These are phyloP conservation scores for Lordiphosa collinella DNA, from an alignment of 1,140 invertebrate genomes.

Conservation along the genomic window DNA sequence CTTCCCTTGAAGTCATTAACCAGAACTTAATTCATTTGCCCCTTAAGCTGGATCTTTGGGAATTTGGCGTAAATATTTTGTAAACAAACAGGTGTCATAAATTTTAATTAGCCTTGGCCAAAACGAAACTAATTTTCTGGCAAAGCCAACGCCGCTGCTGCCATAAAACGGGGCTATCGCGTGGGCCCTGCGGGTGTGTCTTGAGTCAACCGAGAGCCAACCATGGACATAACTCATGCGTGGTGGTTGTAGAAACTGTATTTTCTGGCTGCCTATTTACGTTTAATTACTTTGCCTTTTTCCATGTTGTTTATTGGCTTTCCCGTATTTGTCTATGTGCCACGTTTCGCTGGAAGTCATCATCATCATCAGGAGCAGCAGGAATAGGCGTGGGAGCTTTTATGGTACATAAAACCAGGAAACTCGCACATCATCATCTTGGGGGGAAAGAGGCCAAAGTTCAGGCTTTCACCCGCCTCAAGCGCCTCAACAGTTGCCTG, in stretches of 20 bases:
- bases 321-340: conserved; percentile 37
- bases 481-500: conserved; percentile 6
- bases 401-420: conserved; percentile 35
- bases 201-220: conserved; percentile 31
- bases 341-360: conserved; percentile 43
- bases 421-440: not conserved
- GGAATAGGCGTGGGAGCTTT: conserved; percentile 12
- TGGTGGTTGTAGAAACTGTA: conserved; percentile 24
- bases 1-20: too few relatives aligned
- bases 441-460: conserved; percentile 39
- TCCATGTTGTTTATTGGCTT: conserved; percentile 29
- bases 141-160: conserved; percentile 33
- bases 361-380: conserved; percentile 6
- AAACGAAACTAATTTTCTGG: conserved; percentile 84
- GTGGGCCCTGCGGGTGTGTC: conserved; percentile 24
- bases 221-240: conserved; percentile 37
- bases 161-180: conserved; percentile 2
- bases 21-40: too few relatives aligned
- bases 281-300: conserved; percentile 48
- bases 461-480: conserved; percentile 9
- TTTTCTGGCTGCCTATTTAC: conserved; percentile 44
- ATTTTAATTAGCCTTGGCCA: conserved; percentile 81
- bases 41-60: conserved; percentile 24
- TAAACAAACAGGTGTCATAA: conserved; percentile 74
- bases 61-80: conserved; percentile 49